phyloP scores from a whole-genome alignment of 2,888 invertebrate species.

The Formica aserva region DNA sequence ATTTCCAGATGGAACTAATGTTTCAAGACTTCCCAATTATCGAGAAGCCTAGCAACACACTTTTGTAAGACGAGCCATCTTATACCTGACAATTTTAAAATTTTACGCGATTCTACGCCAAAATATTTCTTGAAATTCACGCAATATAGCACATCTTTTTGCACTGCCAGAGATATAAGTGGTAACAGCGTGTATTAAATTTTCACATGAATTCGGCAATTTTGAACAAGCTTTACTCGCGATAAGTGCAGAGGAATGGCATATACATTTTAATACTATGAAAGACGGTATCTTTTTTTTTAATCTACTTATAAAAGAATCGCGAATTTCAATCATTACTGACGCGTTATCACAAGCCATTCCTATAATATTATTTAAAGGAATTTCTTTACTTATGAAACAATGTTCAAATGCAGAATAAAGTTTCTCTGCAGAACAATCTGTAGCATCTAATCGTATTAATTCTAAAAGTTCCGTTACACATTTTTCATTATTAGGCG shows the following conservation, averaged over 20 bases:
- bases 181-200: constrained; percentile 10
- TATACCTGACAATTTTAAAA: no score
- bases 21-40: no score
- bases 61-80: no score
- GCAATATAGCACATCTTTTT: no score
- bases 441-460: background rate
- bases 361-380: constrained; percentile 5
- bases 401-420: background rate
- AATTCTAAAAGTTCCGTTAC: no score
- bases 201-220: constrained; percentile 29
- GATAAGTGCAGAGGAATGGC: constrained; percentile 22
- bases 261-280: constrained; percentile 30
- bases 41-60: no score
- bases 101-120: no score
- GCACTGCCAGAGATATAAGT: background rate
- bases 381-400: constrained; percentile 21
- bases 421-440: constrained; percentile 35
- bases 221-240: constrained; percentile 34
- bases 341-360: constrained; percentile 30
- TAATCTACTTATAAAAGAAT: constrained; percentile 24
- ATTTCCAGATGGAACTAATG: no score
- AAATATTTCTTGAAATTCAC: no score
- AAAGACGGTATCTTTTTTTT: constrained; percentile 1
- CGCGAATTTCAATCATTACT: background rate
- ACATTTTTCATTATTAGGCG: no score